Evolutionary conservation across 2,797 vertebrate species (phyloP), one percentile per base, ranked within the genome.

Genomic region (Emydoidea blandingii): DNA sequence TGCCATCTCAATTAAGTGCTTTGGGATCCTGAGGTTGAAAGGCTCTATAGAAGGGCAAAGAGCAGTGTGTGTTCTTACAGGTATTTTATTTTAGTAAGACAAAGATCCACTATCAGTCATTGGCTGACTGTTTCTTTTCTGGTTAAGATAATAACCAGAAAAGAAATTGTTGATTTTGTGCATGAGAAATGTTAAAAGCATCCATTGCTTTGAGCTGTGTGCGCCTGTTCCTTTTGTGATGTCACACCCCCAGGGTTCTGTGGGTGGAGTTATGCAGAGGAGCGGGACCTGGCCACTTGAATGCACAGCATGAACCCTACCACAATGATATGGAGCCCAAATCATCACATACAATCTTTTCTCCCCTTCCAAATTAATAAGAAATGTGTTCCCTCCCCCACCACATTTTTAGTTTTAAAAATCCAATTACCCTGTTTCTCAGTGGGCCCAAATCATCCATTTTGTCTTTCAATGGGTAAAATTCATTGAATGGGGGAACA

Each of bases 391-490:
- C 44, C 31, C 90, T 88, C 80, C 88, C 31, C 15, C 65, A 50
- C 10, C n/a, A 23, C n/a, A 72, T 37, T 4, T 5, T 56, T 68
- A 93, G 91, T 53, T 65, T 78, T 59, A 23, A 56, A 83, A 81
- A 92, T 74, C 41, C 88, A n/a, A 18, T 92, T 85, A 44, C 59
- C 7, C 65, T 87, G 25, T 44, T 72, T 95, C 41, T 72, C 14
- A 37, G 0, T 68, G 27, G 18, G 31, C 16, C 68, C 62, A 91
- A 94, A 59, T 25, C 25, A 83, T 86, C 86, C 31, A 2, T 0
- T 27, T 19, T 79, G 79, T 49, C 88, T 47, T 49, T 84, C 14
- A 6, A 76, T 85, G 81, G 29, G 2, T 74, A 54, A 88, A 92
- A 89, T 4, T 11, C 25, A 54, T 34, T 62, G 1, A 47, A 10